These are phyloP conservation scores for Xenops minutus DNA, from an alignment of 2,797 vertebrate species.

Conservation along the genomic window DNA sequence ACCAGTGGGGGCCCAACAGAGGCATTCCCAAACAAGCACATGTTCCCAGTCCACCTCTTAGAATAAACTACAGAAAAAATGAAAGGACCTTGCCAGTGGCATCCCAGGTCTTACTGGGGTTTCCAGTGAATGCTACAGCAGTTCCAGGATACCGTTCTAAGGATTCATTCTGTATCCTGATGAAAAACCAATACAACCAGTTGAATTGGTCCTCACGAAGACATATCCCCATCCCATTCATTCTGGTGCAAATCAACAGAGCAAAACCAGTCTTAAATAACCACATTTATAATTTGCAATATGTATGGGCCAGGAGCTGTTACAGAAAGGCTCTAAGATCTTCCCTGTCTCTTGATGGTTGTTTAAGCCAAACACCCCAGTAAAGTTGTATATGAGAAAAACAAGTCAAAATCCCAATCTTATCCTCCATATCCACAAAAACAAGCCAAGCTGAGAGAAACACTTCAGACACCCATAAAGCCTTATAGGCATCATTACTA, in stretches of 20 bases:
- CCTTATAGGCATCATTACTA: not conserved
- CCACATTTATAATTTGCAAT: not conserved
- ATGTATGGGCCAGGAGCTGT: not conserved
- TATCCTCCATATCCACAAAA: not conserved
- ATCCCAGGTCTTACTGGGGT: not conserved
- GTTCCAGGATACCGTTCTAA: not conserved
- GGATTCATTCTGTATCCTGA: not conserved
- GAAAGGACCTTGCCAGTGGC: not conserved
- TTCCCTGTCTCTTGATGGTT: not conserved
- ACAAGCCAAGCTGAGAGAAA: not conserved
- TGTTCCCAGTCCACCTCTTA: not conserved
- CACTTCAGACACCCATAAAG: not conserved
- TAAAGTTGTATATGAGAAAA: not conserved
- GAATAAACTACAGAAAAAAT: not conserved
- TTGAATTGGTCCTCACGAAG: not conserved
- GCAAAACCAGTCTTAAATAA: not conserved
- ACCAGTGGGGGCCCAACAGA: not conserved
- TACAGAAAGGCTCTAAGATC: not conserved
- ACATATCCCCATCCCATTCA: not conserved
- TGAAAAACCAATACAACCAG: not conserved
- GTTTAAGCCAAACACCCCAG: not conserved
- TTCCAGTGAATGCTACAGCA: not conserved
- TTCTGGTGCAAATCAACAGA: not conserved
- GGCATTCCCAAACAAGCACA: not conserved
- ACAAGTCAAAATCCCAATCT: not conserved